Percentiles rank a stretch among this genome's conserved stretches.
Conservation (phyloP, 2,888 invertebrate genomes). For the Himalopsyche anomala region DNA sequence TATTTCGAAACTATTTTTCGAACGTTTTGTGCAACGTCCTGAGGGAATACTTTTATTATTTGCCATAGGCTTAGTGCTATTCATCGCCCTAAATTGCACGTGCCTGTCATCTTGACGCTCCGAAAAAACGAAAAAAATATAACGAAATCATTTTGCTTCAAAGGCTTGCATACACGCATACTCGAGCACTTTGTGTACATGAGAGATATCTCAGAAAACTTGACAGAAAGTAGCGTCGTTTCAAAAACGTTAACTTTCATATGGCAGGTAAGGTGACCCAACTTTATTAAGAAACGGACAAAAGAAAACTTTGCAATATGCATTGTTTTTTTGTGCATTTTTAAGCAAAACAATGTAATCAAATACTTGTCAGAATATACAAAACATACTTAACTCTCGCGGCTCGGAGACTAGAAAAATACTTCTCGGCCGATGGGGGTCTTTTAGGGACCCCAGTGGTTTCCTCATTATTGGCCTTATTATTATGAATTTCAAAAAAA, state of each 20-base stretch:
- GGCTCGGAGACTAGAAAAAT: no score
- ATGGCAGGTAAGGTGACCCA: conserved; percentile 6
- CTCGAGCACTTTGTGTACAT: neutral
- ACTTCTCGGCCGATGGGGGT: no score
- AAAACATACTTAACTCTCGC: no score
- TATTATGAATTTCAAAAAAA: no score
- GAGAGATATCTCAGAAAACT: conserved; percentile 22
- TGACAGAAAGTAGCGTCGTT: neutral
- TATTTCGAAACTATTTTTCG: no score
- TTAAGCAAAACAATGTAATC: no score
- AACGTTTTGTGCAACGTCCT: no score
- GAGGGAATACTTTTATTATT: no score
- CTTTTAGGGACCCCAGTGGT: no score
- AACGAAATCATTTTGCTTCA: conserved; percentile 2
- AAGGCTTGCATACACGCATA: neutral
- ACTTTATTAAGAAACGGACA: neutral
- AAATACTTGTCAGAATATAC: no score
- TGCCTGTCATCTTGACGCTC: conserved; percentile 8
- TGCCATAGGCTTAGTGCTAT: conserved; percentile 1
- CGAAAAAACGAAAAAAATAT: neutral
- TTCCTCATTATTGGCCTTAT: no score
- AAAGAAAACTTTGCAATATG: neutral
- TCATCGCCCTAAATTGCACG: conserved; percentile 19
- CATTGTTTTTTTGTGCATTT: no score
- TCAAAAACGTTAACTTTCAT: conserved; percentile 15